A percentile compares a stretch with the other conserved stretches of the same genome.
Evolutionary conservation across 2,113 vertebrate genomes (phyloP).

Genomic region (Salvelinus alpinus): DNA sequence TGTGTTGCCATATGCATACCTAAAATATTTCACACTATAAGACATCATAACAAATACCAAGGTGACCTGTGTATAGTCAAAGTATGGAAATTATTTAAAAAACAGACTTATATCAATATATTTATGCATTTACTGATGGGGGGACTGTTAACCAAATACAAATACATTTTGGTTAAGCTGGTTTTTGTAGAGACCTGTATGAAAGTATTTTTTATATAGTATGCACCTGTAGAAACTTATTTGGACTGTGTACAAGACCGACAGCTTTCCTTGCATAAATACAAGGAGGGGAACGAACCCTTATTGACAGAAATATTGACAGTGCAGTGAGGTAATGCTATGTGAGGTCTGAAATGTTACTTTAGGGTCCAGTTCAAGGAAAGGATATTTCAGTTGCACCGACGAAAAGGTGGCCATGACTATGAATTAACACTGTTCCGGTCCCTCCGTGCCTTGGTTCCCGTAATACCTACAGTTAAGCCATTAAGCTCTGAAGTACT

Average conservation of each 20-base stretch:
- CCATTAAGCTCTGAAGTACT: slow-evolving; percentile 16
- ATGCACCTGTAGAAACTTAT: slow-evolving; percentile 41
- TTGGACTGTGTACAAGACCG: neutral
- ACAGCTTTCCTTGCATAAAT: slow-evolving; percentile 17
- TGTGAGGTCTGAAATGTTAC: slow-evolving; percentile 48
- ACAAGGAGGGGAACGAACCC: neutral
- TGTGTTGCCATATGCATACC: too few species aligned
- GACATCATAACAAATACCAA: too few species aligned
- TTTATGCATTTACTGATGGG: neutral
- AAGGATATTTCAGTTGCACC: slow-evolving; percentile 17
- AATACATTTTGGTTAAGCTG: slow-evolving; percentile 63
- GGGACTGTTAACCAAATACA: slow-evolving; percentile 22
- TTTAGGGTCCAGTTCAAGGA: slow-evolving; percentile 44
- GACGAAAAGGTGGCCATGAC: neutral
- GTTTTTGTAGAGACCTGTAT: slow-evolving; percentile 52
- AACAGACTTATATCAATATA: too few species aligned
- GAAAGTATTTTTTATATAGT: slow-evolving; percentile 27
- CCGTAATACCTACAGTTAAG: slow-evolving; percentile 17
- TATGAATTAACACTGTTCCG: slow-evolving; percentile 43
- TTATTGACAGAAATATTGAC: neutral
- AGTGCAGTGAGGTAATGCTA: slow-evolving; percentile 52
- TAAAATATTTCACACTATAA: too few species aligned
- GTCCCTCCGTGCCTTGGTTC: slow-evolving; percentile 9
- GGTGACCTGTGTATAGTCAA: too few species aligned
- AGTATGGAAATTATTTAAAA: too few species aligned